Percentiles rank a stretch among this genome's conserved stretches.
Conservation (phyloP, 2,113 vertebrate genomes). For the Chrysochloris asiatica region DNA sequence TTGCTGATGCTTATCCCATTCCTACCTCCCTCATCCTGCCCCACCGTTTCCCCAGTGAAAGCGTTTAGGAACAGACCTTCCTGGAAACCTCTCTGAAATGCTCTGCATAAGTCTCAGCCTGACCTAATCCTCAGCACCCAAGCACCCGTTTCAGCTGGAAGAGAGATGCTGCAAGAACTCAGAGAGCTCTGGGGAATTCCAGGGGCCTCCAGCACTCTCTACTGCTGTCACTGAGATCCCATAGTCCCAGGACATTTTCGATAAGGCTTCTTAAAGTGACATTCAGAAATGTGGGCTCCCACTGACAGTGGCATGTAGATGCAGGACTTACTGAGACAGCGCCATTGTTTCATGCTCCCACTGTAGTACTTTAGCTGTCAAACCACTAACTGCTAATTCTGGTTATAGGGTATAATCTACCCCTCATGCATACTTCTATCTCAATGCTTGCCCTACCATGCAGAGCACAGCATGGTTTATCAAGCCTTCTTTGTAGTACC, state of each 20-base stretch:
- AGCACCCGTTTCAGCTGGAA: not conserved
- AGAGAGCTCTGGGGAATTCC: not conserved
- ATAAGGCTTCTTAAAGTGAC: not conserved
- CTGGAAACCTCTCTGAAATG: not conserved
- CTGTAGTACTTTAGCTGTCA: not conserved
- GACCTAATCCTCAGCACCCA: not conserved
- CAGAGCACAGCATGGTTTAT: fast-evolving
- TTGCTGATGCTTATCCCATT: not conserved
- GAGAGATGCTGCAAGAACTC: not conserved
- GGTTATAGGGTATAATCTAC: not conserved
- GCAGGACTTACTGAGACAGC: fast-evolving
- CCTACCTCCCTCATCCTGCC: not conserved
- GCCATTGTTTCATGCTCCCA: not conserved
- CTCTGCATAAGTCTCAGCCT: not conserved
- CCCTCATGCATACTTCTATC: not conserved
- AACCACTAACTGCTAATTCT: not conserved
- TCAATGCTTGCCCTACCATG: not conserved
- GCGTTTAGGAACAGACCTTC: not conserved
- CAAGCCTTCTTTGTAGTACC: not conserved
- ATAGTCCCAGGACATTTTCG: not conserved
- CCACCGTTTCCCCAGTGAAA: not conserved
- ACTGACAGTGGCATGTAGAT: not conserved
- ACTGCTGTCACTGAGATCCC: too few species aligned
- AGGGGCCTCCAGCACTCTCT: not conserved
- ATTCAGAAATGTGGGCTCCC: not conserved